Conservation (phyloP, 1,140 invertebrate genomes). For the Drosophila fuyamai region DNA sequence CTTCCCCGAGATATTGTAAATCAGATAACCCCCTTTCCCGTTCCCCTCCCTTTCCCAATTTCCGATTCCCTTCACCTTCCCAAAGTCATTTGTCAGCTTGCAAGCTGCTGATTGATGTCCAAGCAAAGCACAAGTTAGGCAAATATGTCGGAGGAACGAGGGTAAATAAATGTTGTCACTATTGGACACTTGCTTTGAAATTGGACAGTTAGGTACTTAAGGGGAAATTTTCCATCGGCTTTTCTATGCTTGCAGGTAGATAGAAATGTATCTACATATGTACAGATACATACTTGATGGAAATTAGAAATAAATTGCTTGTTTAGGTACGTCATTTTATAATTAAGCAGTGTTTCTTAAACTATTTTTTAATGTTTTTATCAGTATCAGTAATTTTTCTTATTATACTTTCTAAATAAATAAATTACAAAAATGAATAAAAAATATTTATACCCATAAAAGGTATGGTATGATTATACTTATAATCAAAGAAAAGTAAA, state of each 20-base stretch:
- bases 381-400: too few relatives aligned
- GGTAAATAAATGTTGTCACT: conserved; percentile 38
- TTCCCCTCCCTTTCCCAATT: neutral
- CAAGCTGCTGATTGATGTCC: conserved; percentile 45
- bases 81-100: conserved; percentile 34
- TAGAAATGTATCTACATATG: neutral
- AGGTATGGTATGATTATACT: too few relatives aligned
- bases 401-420: too few relatives aligned
- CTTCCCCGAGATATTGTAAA: conserved; percentile 44
- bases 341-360: too few relatives aligned
- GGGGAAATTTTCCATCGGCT: neutral
- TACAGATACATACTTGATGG: neutral
- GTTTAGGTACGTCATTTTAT: too few relatives aligned
- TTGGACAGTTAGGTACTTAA: neutral
- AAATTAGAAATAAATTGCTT: too few relatives aligned
- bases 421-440: neutral
- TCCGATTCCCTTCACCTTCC: neutral
- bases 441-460: neutral
- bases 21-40: conserved; percentile 10
- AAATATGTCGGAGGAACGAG: conserved; percentile 41
- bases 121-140: conserved; percentile 30
- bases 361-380: too few relatives aligned
- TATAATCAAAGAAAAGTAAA: too few relatives aligned
- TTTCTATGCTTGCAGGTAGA: neutral
- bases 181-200: conserved; percentile 5